These are phyloP conservation scores for Asarcornis scutulata DNA, from an alignment of 2,113 vertebrate species.

Conservation along the genomic window DNA sequence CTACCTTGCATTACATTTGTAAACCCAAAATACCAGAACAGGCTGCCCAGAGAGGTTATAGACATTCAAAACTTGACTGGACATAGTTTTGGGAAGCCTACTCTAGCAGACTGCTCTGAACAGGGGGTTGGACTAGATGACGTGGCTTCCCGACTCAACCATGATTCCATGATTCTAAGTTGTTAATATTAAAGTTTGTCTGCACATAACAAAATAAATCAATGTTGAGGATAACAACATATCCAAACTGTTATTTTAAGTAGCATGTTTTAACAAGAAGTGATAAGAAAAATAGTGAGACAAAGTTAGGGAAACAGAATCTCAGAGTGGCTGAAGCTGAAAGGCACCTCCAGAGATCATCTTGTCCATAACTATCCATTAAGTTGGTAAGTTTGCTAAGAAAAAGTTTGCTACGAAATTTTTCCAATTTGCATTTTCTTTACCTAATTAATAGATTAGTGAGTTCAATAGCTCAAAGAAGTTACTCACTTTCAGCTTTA, in stretches of 20 bases:
- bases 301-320: background rate
- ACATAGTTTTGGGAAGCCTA: background rate
- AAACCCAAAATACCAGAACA: background rate
- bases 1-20: background rate
- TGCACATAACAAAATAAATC: background rate
- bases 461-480: background rate
- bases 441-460: background rate
- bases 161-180: background rate
- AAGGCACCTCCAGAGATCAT: background rate
- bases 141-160: background rate
- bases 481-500: slow-evolving; percentile 87
- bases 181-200: background rate
- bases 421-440: background rate
- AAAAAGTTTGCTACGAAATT: background rate
- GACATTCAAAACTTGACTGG: background rate
- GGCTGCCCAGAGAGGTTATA: background rate
- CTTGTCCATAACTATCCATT: background rate
- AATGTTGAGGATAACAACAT: background rate
- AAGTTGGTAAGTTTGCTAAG: background rate
- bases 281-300: background rate
- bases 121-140: background rate
- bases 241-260: background rate
- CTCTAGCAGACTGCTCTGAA: background rate
- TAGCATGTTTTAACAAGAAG: background rate
- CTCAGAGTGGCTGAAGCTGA: background rate